Evolutionary conservation across 1,140 invertebrate genomes (phyloP), one percentile per base, ranked within the genome.

Genomic region (Hermetia illucens): DNA sequence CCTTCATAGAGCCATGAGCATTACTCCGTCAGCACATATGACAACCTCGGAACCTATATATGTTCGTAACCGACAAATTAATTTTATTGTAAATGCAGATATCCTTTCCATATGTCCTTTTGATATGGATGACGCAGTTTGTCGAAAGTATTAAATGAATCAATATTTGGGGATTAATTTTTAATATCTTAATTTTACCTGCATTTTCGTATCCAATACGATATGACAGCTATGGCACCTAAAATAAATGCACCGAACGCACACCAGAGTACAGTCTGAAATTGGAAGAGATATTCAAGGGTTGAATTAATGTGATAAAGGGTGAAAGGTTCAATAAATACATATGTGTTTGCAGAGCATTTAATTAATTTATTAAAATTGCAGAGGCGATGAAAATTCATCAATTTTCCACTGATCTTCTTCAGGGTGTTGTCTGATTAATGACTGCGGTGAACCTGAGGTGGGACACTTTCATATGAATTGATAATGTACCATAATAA

Each of bases 191-290:
- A 25, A 25, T 46, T 49, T 50, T 59, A 60, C 57, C 57, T 60
- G 57, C 57, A 60, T 60, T 55, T 47, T 58, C 52, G 48, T 51
- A 60, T 60, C 57, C 57, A 60, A 39, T 56, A 60, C 43, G 56
- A 56, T 38, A 60, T 59, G 35, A 58, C 55, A 46, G 56, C 53
- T 34, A 60, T 56, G 46, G 51, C 55, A 40, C 53, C 55, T 39
- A 60, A 50, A 41, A 58, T 46, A 40, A 60, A 48, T 44, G 55
- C 55, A 44, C 55, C 57, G 35, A 60, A 50, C 45, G 55, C 55
- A 55, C 57, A 60, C 57, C 57, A 60, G 55, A 56, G 48, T 17
- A 58, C 40, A 43, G 52, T 53, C 57, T 60, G 49, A n/a, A 55
- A 52, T 38, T 24, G 13, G 25, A 36, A 36, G 16, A 43, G 41